Percentiles rank a stretch among this genome's conserved stretches.
phyloP scores from a whole-genome alignment of 92 coral and sea anemone genomes.

The Palythoa grandis region DNA sequence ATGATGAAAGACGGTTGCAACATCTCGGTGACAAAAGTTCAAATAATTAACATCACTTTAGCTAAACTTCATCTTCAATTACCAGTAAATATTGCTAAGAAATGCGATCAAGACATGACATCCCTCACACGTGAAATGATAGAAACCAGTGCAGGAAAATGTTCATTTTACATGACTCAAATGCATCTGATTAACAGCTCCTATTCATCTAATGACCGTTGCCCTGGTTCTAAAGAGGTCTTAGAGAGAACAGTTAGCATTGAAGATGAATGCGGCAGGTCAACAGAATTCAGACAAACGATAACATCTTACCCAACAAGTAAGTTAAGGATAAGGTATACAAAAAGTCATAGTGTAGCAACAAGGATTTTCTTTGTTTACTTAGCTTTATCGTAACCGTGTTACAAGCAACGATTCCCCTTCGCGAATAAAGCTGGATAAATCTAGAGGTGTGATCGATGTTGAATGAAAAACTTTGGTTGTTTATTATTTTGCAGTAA shows the following conservation, averaged over 20 bases:
- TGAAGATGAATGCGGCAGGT: conserved; percentile 7
- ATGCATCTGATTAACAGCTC: neutral
- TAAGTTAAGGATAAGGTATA: neutral
- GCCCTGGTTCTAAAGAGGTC: conserved; percentile 11
- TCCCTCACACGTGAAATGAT: neutral
- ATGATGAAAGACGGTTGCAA: conserved; percentile 20
- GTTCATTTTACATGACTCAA: neutral
- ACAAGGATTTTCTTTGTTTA: too few relatives aligned
- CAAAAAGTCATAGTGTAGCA: neutral
- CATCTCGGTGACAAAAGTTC: neutral
- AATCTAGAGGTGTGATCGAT: too few relatives aligned
- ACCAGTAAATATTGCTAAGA: neutral
- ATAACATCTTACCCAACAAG: conserved; percentile 1
- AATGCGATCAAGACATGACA: neutral
- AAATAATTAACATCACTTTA: conserved; percentile 24
- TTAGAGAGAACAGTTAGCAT: conserved; percentile 3
- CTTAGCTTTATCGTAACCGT: too few relatives aligned
- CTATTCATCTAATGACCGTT: neutral
- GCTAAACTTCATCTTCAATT: neutral
- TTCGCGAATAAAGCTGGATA: too few relatives aligned
- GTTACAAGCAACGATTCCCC: too few relatives aligned
- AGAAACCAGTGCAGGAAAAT: neutral
- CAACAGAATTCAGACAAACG: neutral
- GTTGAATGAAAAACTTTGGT: too few relatives aligned
- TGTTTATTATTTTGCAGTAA: too few relatives aligned